Base-by-base conservation (phyloP, 2,113 vertebrate species). In the Paracanthobrama guichenoti region DNA sequence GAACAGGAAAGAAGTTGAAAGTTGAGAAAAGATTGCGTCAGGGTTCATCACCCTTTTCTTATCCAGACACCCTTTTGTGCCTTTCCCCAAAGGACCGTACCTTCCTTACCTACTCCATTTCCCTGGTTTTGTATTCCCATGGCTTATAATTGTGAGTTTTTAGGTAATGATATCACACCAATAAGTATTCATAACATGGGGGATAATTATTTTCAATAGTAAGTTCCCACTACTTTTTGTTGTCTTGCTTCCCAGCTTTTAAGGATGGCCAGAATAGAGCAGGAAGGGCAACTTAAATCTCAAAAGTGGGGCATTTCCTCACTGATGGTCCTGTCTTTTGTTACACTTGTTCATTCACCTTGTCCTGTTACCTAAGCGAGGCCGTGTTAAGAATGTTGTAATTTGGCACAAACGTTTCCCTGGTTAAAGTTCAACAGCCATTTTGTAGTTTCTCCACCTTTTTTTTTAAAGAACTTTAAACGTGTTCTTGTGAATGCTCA, bases 271-370 rank as follows among this genome's bases (percentile, higher is more conserved):
- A 9, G 66, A 72, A 22, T 24, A 18, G 60, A 13, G 10, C 4
- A 69, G 20, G 35, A n/a, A 39, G 66, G 26, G 13, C 62, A 66
- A 31, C 18, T 69, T 31, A 22, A 10, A 46, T 24, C 20, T 44
- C 39, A 77, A 16, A 76, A 71, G 48, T 85, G 55, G 72, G 66
- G 50, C 44, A 73, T 24, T 75, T 76, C 74, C 69, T 67, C 31
- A n/a, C 6, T 1, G 3, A 62, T 35, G 50, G 28, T 57, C 46
- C 48, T 18, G 73, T 50, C 28, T 78, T 64, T 57, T 55, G 4
- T 79, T 79, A 59, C 74, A 20, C 22, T 16, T 10, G 18, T 59
- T 50, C 50, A 11, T 24, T 71, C 46, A 26, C 67, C 44, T 71
- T 74, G 28, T 83, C 57, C 26, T 46, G 48, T 57, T 31, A 76